Percentiles rank a stretch among this genome's conserved stretches.
Conservation (phyloP, 2,888 invertebrate species). For the Pheosia gnoma region DNA sequence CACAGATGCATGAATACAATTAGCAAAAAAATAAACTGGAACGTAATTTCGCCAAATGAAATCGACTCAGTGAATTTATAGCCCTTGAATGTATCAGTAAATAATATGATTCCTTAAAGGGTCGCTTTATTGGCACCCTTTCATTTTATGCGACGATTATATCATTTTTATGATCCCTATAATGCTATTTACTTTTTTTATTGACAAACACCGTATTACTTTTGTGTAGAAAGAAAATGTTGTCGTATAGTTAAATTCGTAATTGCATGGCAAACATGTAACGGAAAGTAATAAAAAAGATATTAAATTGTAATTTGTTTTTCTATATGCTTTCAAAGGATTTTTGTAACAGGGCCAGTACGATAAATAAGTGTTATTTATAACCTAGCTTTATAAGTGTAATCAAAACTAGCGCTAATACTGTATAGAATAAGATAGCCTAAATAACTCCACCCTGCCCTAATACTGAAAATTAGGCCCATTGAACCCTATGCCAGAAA, state of each 20-base stretch:
- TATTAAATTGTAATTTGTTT: neutral
- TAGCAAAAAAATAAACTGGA: neutral
- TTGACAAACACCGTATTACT: constrained; percentile 63
- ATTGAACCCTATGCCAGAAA: too few species aligned
- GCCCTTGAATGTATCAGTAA: constrained; percentile 64
- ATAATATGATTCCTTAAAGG: constrained; percentile 77
- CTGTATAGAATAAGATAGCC: too few species aligned
- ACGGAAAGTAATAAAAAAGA: constrained; percentile 1
- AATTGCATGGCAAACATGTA: neutral
- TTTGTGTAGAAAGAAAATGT: neutral
- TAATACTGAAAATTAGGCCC: too few species aligned
- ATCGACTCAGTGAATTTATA: constrained; percentile 58
- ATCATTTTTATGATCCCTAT: constrained; percentile 73
- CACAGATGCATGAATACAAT: neutral
- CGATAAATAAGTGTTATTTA: too few species aligned
- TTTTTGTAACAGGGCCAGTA: too few species aligned
- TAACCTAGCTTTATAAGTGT: too few species aligned
- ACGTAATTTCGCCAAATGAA: constrained; percentile 45
- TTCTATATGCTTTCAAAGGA: neutral
- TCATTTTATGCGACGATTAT: constrained; percentile 76
- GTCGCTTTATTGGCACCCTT: constrained; percentile 76
- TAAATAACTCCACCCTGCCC: too few species aligned
- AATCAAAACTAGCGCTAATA: too few species aligned
- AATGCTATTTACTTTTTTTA: constrained; percentile 67
- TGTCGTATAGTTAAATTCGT: constrained; percentile 1